Evolutionary conservation across 2,888 invertebrate species (phyloP), one percentile per base, ranked within the genome.

Genomic region (Philopedon plagiatum): DNA sequence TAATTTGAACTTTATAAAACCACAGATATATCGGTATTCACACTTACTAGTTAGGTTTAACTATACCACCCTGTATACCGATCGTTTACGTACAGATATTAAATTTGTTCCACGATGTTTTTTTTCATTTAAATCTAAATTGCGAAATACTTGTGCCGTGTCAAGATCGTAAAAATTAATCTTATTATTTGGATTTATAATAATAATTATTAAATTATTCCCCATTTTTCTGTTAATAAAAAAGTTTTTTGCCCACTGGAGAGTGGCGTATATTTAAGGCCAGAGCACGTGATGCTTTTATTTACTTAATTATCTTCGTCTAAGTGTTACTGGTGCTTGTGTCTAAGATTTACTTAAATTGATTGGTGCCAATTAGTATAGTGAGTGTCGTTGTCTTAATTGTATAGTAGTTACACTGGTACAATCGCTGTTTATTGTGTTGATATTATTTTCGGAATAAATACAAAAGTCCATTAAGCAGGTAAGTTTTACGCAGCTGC

Each of bases 81-180:
- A 23, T 5, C 13, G 26, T 58, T 58, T 23, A 39, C 41, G 21
- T 58, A 39, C 58, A 41, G 58, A 58, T 58, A 41, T 58, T 41
- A 58, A 58, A 58, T 58, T 58, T 41, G 58, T 58, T 58, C 58
- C 58, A 58, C 9, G 23, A 15, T 41, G 1, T 58, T 51, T 54
- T 54, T 54, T 58, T 26, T 26, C 34, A 34, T 46, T 23, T 26
- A 21, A 37, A 39, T 4, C 37, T n/a, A 39, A 49, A 41, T 64
- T 61, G 19, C 34, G 51, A 64, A 64, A 34, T 29, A 26, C 26
- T 9, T 49, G 32, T 32, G 49, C 58, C 15, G 34, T 58, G 58
- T 58, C 66, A 66, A 66, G 66, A 66, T 57, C 66, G 34, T 58
- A 58, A 41, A 51, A 58, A 58, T 66, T 23, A 49, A 21, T 44